Evolutionary conservation across 2,797 vertebrate genomes (phyloP).

Genomic region (Podarcis siculus): DNA sequence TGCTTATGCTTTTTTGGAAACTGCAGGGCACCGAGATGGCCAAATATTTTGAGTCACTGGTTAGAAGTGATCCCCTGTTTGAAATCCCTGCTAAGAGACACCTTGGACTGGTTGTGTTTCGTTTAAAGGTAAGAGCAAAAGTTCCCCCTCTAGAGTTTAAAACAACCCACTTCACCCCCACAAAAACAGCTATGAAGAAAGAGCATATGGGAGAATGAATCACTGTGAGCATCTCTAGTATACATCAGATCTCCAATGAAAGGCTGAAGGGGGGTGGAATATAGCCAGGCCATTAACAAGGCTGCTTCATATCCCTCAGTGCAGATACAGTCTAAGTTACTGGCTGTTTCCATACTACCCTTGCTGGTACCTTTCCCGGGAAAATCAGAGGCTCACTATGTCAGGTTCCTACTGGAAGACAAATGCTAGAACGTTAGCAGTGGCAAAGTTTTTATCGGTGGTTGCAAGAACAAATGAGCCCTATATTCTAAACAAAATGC

Average conservation of each 20-base stretch:
- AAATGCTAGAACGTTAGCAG: too few species aligned
- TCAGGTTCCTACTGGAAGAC: too few species aligned
- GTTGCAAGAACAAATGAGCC: too few species aligned
- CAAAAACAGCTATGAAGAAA: slow-evolving; percentile 19
- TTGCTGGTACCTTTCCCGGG: too few species aligned
- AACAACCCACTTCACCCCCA: too few species aligned
- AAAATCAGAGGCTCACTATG: too few species aligned
- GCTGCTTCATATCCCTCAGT: too few species aligned
- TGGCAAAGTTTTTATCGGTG: too few species aligned
- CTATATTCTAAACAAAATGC: too few species aligned
- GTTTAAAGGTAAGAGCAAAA: slow-evolving; percentile 83
- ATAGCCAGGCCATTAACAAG: too few species aligned
- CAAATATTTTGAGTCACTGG: slow-evolving; percentile 91
- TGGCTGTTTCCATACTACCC: too few species aligned
- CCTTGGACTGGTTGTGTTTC: slow-evolving; percentile 95
- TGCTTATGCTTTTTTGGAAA: slow-evolving; percentile 16
- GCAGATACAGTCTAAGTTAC: too few species aligned
- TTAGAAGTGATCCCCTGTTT: slow-evolving; percentile 87
- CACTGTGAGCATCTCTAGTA: not conserved
- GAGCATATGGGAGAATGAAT: not conserved
- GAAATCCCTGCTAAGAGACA: slow-evolving; percentile 93
- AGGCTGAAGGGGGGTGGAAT: not conserved
- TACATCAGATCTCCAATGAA: not conserved
- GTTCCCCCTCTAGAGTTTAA: not conserved
- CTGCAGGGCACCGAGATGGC: slow-evolving; percentile 91